Conservation (phyloP, 2,797 vertebrate species). For the Lemur catta region DNA sequence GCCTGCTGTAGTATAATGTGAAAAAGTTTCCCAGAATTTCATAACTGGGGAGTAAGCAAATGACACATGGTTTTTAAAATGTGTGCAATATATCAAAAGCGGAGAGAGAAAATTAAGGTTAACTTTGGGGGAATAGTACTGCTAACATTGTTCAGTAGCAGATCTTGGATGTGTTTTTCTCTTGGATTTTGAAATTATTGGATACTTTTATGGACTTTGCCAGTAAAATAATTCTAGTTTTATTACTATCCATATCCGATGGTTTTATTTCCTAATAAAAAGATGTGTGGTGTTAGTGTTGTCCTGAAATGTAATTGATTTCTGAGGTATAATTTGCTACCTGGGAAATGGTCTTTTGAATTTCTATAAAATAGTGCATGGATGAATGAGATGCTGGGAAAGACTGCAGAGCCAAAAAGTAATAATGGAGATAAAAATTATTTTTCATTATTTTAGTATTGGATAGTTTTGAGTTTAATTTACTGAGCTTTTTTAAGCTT, state of each 20-base stretch:
- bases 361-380: conserved; percentile 60
- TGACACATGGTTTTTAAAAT: background rate
- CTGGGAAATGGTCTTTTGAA: conserved; percentile 67
- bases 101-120: conserved; percentile 28
- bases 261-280: conserved; percentile 80
- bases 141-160: background rate
- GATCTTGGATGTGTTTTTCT: conserved; percentile 45
- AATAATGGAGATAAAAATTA: conserved; percentile 63
- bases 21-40: conserved; percentile 5
- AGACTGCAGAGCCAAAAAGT: conserved; percentile 17
- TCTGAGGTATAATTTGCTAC: conserved; percentile 67
- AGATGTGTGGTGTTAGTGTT: conserved; percentile 71
- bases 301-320: conserved; percentile 77
- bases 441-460: conserved; percentile 66
- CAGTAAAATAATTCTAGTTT: conserved; percentile 76
- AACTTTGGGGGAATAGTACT: conserved; percentile 41
- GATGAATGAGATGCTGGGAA: conserved; percentile 40
- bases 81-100: background rate
- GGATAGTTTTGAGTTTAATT: conserved; percentile 51
- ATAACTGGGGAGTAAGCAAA: background rate
- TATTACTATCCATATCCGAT: conserved; percentile 73
- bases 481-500: conserved; percentile 43
- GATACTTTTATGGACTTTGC: conserved; percentile 69
- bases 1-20: background rate
- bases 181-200: conserved; percentile 71